These are phyloP conservation scores for Entosphenus tridentatus DNA, from an alignment of 2,113 vertebrate genomes.

Conservation along the genomic window DNA sequence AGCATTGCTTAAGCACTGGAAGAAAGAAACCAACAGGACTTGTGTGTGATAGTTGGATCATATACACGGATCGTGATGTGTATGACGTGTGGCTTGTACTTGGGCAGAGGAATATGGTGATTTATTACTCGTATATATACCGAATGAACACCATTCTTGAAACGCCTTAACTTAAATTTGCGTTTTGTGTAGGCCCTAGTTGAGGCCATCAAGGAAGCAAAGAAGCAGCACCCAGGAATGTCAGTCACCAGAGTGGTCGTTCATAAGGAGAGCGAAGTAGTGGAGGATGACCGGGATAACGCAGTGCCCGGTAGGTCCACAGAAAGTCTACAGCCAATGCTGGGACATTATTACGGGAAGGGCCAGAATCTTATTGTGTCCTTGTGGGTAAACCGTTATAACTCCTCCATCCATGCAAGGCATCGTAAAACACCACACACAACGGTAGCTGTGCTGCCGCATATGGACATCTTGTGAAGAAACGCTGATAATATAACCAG, in stretches of 20 bases:
- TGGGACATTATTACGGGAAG: no score
- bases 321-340: constrained; percentile 1
- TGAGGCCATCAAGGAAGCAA: constrained; percentile 95
- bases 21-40: no score
- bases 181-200: constrained; percentile 53
- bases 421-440: no score
- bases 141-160: neutral
- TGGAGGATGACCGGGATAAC: constrained; percentile 41
- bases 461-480: no score
- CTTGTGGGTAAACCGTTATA: no score
- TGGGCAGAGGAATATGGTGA: neutral
- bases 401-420: no score
- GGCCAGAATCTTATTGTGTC: no score
- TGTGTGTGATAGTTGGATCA: neutral
- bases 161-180: neutral
- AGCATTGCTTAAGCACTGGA: no score
- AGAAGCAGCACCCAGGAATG: constrained; percentile 98
- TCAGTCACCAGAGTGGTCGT: constrained; percentile 96
- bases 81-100: neutral
- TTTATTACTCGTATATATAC: neutral
- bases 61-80: neutral
- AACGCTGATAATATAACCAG: no score
- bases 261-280: constrained; percentile 85
- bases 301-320: constrained; percentile 22
- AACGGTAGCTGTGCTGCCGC: no score